Evolutionary conservation across 2,113 vertebrate genomes (phyloP), one percentile per base, ranked within the genome.

Genomic region (Callaeas wilsoni): DNA sequence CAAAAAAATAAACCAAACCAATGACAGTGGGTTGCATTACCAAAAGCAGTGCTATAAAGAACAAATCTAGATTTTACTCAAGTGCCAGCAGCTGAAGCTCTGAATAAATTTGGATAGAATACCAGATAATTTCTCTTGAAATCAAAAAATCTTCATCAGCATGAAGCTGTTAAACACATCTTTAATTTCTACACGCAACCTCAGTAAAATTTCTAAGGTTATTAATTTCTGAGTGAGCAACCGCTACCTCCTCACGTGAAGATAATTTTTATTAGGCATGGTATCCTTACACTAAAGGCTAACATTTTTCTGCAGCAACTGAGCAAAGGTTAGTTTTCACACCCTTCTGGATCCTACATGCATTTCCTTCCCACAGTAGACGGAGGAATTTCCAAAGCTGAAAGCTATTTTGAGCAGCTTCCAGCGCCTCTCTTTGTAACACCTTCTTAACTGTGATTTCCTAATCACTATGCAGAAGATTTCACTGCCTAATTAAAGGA

Each of bases 401-500:
- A 94, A 95, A 98, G 87, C 70, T 97, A 95, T 97, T 98, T 97
- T 97, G 93, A 95, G 93, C 91, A 82, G 83, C 69, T 97, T 98
- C 96, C 93, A 97, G 94, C 97, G 95, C 80, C 84, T 96, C 90
- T 97, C 94, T 97, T 97, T 98, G 95, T 97, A 96, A 97, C 95
- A 98, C 93, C 94, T 97, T 97, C 97, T 97, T 98, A 97, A 97
- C 96, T 96, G 90, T 97, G 97, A 97, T 97, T 98, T 98, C 85
- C 97, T 98, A 97, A 98, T 98, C 95, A 94, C 95, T 98, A 98
- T 98, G 97, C 97, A 98, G 97, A 98, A 96, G 97, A 98, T 97
- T 98, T 97, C 92, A 89, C 95, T 96, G 92, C 94, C 97, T 98
- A 98, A 98, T 97, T 98, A 98, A 98, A 97, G 94, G 89, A 94